Evolutionary conservation across 2,113 vertebrate genomes (phyloP).

Genomic region (Melanotaenia duboulayi): DNA sequence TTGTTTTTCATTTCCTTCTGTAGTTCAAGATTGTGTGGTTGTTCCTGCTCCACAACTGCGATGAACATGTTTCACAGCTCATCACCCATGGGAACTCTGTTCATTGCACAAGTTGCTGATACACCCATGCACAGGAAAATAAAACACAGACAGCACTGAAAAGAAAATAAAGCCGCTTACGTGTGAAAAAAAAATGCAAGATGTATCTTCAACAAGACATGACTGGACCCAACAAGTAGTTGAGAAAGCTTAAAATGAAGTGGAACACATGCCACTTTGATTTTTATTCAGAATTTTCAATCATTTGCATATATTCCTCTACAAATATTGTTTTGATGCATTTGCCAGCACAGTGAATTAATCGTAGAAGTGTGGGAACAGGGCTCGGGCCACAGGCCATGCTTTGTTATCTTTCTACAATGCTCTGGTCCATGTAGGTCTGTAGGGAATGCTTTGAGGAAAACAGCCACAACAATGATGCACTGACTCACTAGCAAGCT

Average conservation of each 20-base stretch:
- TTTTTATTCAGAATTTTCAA: slow-evolving; percentile 5
- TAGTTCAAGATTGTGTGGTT: slow-evolving; percentile 1
- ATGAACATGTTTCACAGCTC: slow-evolving; percentile 4
- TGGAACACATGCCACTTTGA: slow-evolving; percentile 6
- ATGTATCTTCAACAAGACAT: slow-evolving; percentile 1
- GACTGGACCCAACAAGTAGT: slow-evolving; percentile 4
- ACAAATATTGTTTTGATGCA: slow-evolving; percentile 30
- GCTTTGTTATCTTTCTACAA: slow-evolving; percentile 61
- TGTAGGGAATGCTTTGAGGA: slow-evolving; percentile 55
- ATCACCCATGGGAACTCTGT: not conserved
- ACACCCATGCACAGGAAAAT: not conserved
- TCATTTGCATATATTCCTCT: slow-evolving; percentile 3
- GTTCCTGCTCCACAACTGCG: not conserved
- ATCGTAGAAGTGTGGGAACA: slow-evolving; percentile 62
- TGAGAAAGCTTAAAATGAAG: slow-evolving; percentile 2
- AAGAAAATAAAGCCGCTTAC: slow-evolving; percentile 14
- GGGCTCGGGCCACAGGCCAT: slow-evolving; percentile 52
- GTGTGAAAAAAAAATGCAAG: slow-evolving; percentile 13
- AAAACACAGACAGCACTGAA: not conserved
- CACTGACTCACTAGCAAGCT: slow-evolving; percentile 45
- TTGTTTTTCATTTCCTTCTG: not conserved
- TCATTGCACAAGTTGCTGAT: slow-evolving; percentile 46
- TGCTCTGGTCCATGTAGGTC: slow-evolving; percentile 33
- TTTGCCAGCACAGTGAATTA: slow-evolving; percentile 25
- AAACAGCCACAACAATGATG: slow-evolving; percentile 51